Conservation (phyloP, 2,797 vertebrate genomes). For the Rhyacichthys aspro region DNA sequence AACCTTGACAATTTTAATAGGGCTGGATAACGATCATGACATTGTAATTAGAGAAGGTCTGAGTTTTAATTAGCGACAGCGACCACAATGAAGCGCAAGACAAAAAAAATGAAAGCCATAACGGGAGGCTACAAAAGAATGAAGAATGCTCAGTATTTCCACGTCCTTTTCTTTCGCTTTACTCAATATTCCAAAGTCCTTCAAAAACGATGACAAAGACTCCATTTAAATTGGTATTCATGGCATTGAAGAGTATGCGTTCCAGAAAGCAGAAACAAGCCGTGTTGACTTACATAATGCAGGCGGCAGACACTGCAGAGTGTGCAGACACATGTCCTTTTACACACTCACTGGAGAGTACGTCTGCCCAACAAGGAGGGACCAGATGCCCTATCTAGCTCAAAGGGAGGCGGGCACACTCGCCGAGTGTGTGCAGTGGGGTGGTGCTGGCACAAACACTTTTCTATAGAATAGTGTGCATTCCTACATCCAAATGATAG, state of each 20-base stretch:
- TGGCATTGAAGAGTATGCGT: slow-evolving; percentile 10
- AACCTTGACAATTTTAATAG: slow-evolving; percentile 31
- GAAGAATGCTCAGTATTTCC: slow-evolving; percentile 31
- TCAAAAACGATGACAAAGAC: slow-evolving; percentile 23
- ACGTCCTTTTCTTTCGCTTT: slow-evolving; percentile 14
- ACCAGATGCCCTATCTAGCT: slow-evolving; percentile 52
- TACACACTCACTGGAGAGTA: slow-evolving; percentile 5
- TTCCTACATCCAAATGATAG: slow-evolving; percentile 29
- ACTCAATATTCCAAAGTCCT: slow-evolving; percentile 25
- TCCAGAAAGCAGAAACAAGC: slow-evolving; percentile 17
- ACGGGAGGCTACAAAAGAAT: slow-evolving; percentile 21
- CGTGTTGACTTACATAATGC: slow-evolving; percentile 47
- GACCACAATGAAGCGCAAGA: slow-evolving; percentile 8
- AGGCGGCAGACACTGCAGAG: slow-evolving; percentile 18
- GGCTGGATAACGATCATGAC: slow-evolving; percentile 40
- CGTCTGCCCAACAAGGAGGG: slow-evolving; percentile 38
- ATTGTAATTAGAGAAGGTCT: slow-evolving; percentile 50
- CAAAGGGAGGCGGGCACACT: slow-evolving; percentile 43
- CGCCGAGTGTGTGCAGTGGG: slow-evolving; percentile 36
- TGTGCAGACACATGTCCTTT: slow-evolving; percentile 1
- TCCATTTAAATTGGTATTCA: not conserved
- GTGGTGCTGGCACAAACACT: slow-evolving; percentile 41
- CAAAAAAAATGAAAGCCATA: slow-evolving; percentile 25
- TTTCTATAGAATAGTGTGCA: slow-evolving; percentile 23
- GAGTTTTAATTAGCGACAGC: slow-evolving; percentile 24